Evolutionary conservation across 2,888 invertebrate genomes (phyloP).

Genomic region (Andricus curvator): DNA sequence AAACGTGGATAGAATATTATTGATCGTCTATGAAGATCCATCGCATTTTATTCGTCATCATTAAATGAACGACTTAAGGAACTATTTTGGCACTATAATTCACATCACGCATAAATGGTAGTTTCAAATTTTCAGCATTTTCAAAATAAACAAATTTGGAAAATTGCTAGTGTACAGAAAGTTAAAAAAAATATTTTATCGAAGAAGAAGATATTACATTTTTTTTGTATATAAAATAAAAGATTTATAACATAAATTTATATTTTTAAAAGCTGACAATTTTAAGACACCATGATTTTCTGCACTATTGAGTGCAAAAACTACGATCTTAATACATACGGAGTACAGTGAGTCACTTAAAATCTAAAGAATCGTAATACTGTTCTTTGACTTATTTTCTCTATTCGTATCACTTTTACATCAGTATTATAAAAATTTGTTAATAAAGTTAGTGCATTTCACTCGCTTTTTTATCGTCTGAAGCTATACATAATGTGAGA

Average conservation of each 20-base stretch:
- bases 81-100: constrained; percentile 58
- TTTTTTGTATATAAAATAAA: no score
- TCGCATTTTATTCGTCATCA: constrained; percentile 21
- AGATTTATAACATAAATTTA: neutral
- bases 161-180: neutral
- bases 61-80: constrained; percentile 59
- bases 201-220: no score
- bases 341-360: constrained; percentile 18
- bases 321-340: constrained; percentile 6
- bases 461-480: constrained; percentile 8
- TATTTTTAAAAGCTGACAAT: constrained; percentile 22
- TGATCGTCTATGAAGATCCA: constrained; percentile 53
- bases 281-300: constrained; percentile 28
- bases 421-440: constrained; percentile 59
- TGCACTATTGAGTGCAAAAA: constrained; percentile 20
- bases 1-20: constrained; percentile 61
- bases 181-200: constrained; percentile 49
- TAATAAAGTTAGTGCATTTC: constrained; percentile 57
- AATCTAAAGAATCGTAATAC: constrained; percentile 47
- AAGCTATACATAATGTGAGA: constrained; percentile 21
- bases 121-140: constrained; percentile 66
- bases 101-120: constrained; percentile 15
- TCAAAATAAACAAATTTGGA: constrained; percentile 56
- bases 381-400: constrained; percentile 48
- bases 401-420: constrained; percentile 39